These are phyloP conservation scores for Acholoe squamosa DNA, from an alignment of 2,888 invertebrate genomes.

Conservation along the genomic window DNA sequence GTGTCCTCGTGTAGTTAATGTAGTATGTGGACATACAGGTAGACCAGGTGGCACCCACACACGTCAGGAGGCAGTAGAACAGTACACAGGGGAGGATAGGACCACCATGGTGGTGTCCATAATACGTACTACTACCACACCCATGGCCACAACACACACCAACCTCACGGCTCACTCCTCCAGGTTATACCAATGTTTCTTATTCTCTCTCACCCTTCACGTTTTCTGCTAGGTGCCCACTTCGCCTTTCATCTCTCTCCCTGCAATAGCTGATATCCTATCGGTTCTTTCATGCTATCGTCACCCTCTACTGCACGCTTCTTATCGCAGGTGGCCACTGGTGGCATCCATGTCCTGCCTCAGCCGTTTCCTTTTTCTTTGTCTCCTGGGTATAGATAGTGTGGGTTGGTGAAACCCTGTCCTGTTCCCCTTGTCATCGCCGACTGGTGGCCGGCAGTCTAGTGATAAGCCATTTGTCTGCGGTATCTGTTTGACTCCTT, in stretches of 20 bases:
- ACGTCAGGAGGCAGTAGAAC: neutral
- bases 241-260: neutral
- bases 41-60: neutral
- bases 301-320: neutral
- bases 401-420: neutral
- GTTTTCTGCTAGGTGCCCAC: neutral
- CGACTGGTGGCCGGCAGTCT: neutral
- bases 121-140: neutral
- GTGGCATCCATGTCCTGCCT: neutral
- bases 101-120: constrained; percentile 15
- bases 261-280: neutral
- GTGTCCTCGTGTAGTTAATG: too few species aligned
- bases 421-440: neutral
- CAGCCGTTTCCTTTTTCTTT: neutral
- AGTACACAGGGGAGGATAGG: neutral
- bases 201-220: neutral
- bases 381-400: neutral
- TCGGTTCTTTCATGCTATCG: neutral
- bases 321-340: constrained; percentile 2
- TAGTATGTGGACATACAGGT: neutral
- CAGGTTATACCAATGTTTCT: neutral
- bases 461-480: neutral
- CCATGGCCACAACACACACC: neutral
- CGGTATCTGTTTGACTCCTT: too few species aligned
- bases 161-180: neutral